These are phyloP conservation scores for Phaedon cochleariae DNA, from an alignment of 2,888 invertebrate genomes.

Conservation along the genomic window DNA sequence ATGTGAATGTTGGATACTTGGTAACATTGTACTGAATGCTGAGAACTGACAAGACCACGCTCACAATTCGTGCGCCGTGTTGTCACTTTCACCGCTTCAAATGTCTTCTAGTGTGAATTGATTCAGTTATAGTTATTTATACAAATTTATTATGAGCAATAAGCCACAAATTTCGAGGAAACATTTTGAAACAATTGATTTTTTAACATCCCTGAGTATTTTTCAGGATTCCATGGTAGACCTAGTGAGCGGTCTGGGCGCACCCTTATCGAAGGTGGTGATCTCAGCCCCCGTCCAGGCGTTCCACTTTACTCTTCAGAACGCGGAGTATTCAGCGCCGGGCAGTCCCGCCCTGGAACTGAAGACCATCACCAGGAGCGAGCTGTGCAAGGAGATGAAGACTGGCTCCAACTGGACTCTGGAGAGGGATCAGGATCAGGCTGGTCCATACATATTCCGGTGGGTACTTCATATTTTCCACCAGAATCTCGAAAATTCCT, in stretches of 20 bases:
- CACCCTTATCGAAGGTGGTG: conserved; percentile 74
- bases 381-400: conserved; percentile 68
- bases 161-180: too few relatives aligned
- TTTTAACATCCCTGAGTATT: too few relatives aligned
- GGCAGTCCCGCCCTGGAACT: conserved; percentile 71
- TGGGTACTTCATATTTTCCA: conserved; percentile 45
- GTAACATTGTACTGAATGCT: too few relatives aligned
- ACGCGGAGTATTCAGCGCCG: conserved; percentile 73
- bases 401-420: conserved; percentile 75
- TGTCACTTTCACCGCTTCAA: too few relatives aligned
- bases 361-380: conserved; percentile 69
- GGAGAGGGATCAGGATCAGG: conserved; percentile 80
- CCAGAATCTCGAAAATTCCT: too few relatives aligned
- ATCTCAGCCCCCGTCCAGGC: conserved; percentile 77
- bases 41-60: too few relatives aligned
- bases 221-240: conserved; percentile 79
- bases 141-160: too few relatives aligned
- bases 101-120: too few relatives aligned
- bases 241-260: conserved; percentile 74
- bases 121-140: too few relatives aligned
- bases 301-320: conserved; percentile 71
- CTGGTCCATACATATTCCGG: conserved; percentile 80
- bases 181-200: too few relatives aligned
- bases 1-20: too few relatives aligned
- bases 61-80: too few relatives aligned